A percentile compares a stretch with the other conserved stretches of the same genome.
Evolutionary conservation across 1,140 invertebrate species (phyloP).

Genomic region (Drosophila hydei): DNA sequence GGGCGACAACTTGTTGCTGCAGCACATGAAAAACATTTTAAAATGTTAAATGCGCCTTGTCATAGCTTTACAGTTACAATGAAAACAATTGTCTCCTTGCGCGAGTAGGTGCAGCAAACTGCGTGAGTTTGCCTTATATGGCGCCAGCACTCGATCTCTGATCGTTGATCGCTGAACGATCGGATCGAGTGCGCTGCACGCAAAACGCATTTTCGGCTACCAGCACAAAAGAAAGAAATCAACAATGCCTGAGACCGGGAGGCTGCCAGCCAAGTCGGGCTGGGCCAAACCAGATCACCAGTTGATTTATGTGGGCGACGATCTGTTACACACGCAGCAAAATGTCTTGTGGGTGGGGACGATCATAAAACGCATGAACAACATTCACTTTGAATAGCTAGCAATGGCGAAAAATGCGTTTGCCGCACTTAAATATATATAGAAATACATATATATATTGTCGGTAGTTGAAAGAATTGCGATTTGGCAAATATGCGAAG

Average conservation of each 20-base stretch:
- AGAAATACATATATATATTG: background rate
- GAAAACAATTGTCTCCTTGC: constrained; percentile 71
- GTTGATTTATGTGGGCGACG: constrained; percentile 78
- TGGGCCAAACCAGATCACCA: constrained; percentile 28
- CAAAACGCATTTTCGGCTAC: constrained; percentile 78
- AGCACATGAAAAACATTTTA: constrained; percentile 76
- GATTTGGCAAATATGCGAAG: constrained; percentile 13
- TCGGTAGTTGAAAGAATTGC: constrained; percentile 38
- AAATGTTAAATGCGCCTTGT: constrained; percentile 75
- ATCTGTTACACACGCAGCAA: constrained; percentile 17
- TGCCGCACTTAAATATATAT: constrained; percentile 22
- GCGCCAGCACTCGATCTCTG: constrained; percentile 57
- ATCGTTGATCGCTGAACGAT: constrained; percentile 20
- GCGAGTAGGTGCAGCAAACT: constrained; percentile 70
- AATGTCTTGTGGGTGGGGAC: constrained; percentile 37
- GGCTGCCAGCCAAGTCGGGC: constrained; percentile 20
- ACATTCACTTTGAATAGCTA: constrained; percentile 66
- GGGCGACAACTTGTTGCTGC: constrained; percentile 40
- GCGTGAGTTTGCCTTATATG: constrained; percentile 66
- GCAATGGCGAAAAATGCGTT: constrained; percentile 72
- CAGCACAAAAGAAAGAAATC: constrained; percentile 44
- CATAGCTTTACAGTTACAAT: constrained; percentile 67
- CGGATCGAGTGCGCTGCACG: constrained; percentile 61
- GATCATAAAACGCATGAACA: constrained; percentile 60
- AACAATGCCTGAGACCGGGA: constrained; percentile 52